phyloP scores from a whole-genome alignment of 2,888 invertebrate species.

The Anagyrus pseudococci region DNA sequence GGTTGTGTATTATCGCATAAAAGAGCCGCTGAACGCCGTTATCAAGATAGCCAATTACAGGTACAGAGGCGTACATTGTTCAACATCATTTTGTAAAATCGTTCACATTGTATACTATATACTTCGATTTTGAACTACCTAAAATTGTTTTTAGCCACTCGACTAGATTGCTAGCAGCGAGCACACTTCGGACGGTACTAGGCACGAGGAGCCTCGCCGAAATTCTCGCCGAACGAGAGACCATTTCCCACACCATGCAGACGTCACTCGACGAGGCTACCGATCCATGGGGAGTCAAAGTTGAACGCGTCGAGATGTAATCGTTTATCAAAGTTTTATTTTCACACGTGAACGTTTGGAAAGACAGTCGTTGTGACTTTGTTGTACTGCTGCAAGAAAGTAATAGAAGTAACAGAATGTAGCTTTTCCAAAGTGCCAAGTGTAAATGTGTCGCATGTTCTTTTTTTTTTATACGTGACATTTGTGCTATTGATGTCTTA shows the following conservation, averaged over 20 bases:
- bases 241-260: conserved; percentile 91
- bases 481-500: too few relatives aligned
- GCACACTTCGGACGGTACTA: conserved; percentile 86
- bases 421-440: too few relatives aligned
- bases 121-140: too few relatives aligned
- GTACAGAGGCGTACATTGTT: conserved; percentile 61
- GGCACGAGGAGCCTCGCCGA: conserved; percentile 92
- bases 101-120: too few relatives aligned
- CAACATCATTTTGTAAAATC: neutral
- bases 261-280: conserved; percentile 84
- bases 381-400: too few relatives aligned
- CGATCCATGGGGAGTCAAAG: conserved; percentile 92
- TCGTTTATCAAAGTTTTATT: conserved; percentile 48
- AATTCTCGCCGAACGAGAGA: conserved; percentile 89
- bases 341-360: too few relatives aligned
- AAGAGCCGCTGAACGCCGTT: conserved; percentile 79
- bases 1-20: conserved; percentile 83
- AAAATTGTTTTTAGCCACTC: conserved; percentile 75
- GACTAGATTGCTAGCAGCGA: conserved; percentile 82
- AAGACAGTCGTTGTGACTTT: too few relatives aligned
- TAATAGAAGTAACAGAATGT: too few relatives aligned
- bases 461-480: too few relatives aligned
- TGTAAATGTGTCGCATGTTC: too few relatives aligned
- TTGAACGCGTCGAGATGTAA: conserved; percentile 94
- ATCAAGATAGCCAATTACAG: conserved; percentile 79